Evolutionary conservation across 1,140 invertebrate genomes (phyloP).

Genomic region (Artemia franciscana): DNA sequence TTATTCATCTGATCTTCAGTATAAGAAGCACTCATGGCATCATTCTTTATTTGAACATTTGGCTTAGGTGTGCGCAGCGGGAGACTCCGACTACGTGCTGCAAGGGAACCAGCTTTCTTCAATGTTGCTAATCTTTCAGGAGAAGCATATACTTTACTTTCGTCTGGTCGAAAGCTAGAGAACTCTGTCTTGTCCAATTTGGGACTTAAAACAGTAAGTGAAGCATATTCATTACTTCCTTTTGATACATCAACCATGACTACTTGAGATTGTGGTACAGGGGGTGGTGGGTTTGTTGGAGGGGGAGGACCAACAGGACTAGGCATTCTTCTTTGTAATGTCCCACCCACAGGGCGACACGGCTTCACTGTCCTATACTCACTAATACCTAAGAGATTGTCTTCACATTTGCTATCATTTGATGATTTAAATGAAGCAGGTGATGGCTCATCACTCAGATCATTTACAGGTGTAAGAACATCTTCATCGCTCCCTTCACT

Average conservation of each 20-base stretch:
- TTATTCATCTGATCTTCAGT: not conserved
- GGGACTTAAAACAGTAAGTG: constrained; percentile 11
- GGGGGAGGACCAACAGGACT: constrained; percentile 8
- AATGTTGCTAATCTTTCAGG: constrained; percentile 35
- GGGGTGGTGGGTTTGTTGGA: constrained; percentile 12
- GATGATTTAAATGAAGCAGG: not conserved
- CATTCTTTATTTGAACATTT: not conserved
- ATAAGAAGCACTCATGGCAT: not conserved
- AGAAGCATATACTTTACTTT: constrained; percentile 64
- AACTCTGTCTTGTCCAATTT: constrained; percentile 23
- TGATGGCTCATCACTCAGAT: constrained; percentile 3
- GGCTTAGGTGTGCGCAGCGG: constrained; percentile 12
- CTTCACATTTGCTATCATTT: constrained; percentile 1
- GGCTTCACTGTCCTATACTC: constrained; percentile 16
- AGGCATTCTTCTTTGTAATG: not conserved
- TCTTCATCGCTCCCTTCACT: not conserved
- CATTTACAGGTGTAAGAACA: not conserved
- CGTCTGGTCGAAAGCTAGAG: constrained; percentile 57
- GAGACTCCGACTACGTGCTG: constrained; percentile 22
- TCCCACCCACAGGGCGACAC: constrained; percentile 12
- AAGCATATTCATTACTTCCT: constrained; percentile 17
- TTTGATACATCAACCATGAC: constrained; percentile 40
- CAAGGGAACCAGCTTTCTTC: constrained; percentile 8
- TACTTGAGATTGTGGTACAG: constrained; percentile 28
- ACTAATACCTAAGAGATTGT: constrained; percentile 10